A percentile compares a stretch with the other conserved stretches of the same genome.
These are phyloP conservation scores for Chlorocebus sabaeus DNA, from an alignment of 2,113 vertebrate species.

Conservation along the genomic window DNA sequence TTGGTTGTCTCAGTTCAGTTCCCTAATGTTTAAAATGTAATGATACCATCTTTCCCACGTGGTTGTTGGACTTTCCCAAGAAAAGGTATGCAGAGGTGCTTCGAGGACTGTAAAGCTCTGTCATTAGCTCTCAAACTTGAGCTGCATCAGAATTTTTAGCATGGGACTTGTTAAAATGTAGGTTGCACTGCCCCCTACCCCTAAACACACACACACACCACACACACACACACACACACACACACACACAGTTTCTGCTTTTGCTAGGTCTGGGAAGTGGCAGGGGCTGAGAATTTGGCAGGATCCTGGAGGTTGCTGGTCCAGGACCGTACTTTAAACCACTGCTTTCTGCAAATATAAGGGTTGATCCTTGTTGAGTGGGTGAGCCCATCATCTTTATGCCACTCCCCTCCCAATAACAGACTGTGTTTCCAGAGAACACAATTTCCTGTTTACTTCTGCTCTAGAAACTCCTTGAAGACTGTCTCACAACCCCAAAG, in stretches of 20 bases:
- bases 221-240: neutral
- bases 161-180: neutral
- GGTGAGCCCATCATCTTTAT: neutral
- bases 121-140: neutral
- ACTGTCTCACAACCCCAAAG: neutral
- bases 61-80: too few species aligned
- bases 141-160: neutral
- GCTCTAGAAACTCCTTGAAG: neutral
- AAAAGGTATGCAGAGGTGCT: neutral
- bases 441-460: conserved; percentile 34
- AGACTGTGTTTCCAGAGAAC: neutral
- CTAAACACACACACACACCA: neutral
- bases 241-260: neutral
- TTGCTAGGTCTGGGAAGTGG: neutral
- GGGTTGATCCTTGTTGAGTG: neutral
- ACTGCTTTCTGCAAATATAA: accelerated
- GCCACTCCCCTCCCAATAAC: neutral
- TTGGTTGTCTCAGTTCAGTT: neutral
- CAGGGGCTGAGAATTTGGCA: neutral
- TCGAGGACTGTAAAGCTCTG: neutral
- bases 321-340: neutral
- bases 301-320: neutral
- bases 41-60: neutral
- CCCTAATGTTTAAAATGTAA: neutral
- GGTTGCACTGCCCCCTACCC: neutral